A percentile compares a stretch with the other conserved stretches of the same genome.
phyloP scores from a whole-genome alignment of 2,888 invertebrate genomes.

The Caenorhabditis sinica region DNA sequence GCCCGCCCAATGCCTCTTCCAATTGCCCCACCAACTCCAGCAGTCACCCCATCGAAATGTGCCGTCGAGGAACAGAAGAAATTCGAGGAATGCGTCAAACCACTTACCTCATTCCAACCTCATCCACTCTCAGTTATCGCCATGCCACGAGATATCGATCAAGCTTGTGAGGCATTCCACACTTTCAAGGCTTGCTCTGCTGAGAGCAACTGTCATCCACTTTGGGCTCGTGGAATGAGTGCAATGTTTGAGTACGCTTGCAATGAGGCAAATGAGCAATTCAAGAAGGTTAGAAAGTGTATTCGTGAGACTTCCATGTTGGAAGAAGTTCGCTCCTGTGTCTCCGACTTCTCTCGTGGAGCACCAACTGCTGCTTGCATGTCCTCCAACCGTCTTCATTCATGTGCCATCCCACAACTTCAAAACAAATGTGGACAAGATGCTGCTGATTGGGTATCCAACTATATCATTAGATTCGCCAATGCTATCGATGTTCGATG shows the following conservation, averaged over 20 bases:
- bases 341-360: conserved; percentile 80
- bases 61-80: conserved; percentile 76
- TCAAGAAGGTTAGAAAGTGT: conserved; percentile 74
- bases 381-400: conserved; percentile 79
- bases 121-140: conserved; percentile 82
- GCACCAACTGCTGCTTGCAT: conserved; percentile 81
- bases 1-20: conserved; percentile 71
- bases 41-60: conserved; percentile 69
- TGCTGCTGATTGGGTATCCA: conserved; percentile 72
- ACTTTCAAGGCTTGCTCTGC: conserved; percentile 77
- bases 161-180: conserved; percentile 79
- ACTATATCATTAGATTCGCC: conserved; percentile 80
- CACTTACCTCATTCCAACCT: conserved; percentile 81
- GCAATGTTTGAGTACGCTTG: conserved; percentile 83
- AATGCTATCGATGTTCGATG: conserved; percentile 80
- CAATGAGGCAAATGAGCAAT: conserved; percentile 76
- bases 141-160: conserved; percentile 79
- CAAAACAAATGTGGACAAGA: conserved; percentile 67
- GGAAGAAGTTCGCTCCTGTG: conserved; percentile 77
- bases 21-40: conserved; percentile 33
- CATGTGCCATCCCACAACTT: conserved; percentile 77
- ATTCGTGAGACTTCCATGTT: conserved; percentile 59
- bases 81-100: conserved; percentile 80
- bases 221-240: conserved; percentile 82
- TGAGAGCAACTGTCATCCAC: conserved; percentile 75